Conservation (phyloP, 1,140 invertebrate species). For the Procambarus clarkii region DNA sequence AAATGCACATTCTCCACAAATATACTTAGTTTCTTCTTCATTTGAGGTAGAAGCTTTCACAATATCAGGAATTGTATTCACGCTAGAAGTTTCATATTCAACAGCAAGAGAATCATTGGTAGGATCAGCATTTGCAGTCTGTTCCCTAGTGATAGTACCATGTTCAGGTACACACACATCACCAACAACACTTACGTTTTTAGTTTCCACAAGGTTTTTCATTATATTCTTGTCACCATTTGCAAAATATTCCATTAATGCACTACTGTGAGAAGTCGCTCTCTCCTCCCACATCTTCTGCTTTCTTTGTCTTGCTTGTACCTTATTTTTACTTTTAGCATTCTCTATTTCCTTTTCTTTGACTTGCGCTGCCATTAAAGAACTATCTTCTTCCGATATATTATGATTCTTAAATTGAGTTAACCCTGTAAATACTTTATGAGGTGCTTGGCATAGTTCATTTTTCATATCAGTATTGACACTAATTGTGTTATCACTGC, state of each 20-base stretch:
- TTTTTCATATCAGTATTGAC: not conserved
- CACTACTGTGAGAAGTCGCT: not conserved
- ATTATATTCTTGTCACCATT: not conserved
- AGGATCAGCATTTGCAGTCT: not conserved
- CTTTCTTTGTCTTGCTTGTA: not conserved
- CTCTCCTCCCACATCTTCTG: not conserved
- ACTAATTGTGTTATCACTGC: not conserved
- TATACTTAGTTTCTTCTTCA: slow-evolving; percentile 52
- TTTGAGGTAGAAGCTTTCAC: not conserved
- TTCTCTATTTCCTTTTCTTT: not conserved
- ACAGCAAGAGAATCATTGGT: not conserved
- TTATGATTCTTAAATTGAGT: not conserved
- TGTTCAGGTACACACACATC: not conserved
- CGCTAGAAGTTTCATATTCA: not conserved
- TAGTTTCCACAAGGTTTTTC: not conserved
- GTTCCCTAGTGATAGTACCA: not conserved
- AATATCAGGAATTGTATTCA: not conserved
- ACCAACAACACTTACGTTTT: not conserved
- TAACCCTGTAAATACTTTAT: not conserved
- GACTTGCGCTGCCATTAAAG: not conserved
- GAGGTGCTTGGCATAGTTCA: not conserved
- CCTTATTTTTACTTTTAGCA: not conserved
- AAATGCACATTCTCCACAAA: slow-evolving; percentile 46
- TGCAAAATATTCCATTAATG: not conserved
- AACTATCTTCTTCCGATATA: not conserved